Evolutionary conservation across 1,140 invertebrate genomes (phyloP), one percentile per base, ranked within the genome.

Genomic region (Papilio dardanus): DNA sequence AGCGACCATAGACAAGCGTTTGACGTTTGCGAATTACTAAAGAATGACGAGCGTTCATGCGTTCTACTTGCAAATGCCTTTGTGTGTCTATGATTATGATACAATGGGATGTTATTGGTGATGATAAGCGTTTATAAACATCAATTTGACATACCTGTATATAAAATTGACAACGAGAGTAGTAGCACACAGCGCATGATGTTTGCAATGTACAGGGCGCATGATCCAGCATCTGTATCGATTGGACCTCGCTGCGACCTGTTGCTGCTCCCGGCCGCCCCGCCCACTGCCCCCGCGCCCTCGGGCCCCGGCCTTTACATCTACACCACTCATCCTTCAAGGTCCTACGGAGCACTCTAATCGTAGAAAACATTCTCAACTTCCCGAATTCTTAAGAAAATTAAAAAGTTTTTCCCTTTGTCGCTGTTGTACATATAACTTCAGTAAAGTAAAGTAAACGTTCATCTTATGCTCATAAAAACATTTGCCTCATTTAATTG

Each of bases 311-410:
- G 16, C 42, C 42, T 46, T 16, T n/a, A 58, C 21, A 24, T 58
- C 54, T 58, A 24, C 66, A 50, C 42, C 12, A 46, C 68, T 73
- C 77, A 71, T 81, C 81, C 79, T 78, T 62, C 79, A 79, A 76
- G 76, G 74, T 71, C 81, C 77, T 75, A 74, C 74, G 71, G 79
- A 79, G 83, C 85, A 86, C 83, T 90, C 86, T 90, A 86, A 86
- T 87, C 80, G 80, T 75, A 79, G 82, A 87, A 91, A 91, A 91
- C 90, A 92, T 90, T 92, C 84, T 91, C 74, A 92, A 92, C 89
- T 91, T 91, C 89, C 74, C 75, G 77, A 90, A 90, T 88, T 89
- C 87, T 91, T 88, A 71, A 80, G 79, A 82, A 91, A 91, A 91
- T 92, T 89, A 88, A 88, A 73, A 91, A 91, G 79, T 88, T 90